Conservation (phyloP, 2,113 vertebrate species). For the Tragelaphus imberbis region DNA sequence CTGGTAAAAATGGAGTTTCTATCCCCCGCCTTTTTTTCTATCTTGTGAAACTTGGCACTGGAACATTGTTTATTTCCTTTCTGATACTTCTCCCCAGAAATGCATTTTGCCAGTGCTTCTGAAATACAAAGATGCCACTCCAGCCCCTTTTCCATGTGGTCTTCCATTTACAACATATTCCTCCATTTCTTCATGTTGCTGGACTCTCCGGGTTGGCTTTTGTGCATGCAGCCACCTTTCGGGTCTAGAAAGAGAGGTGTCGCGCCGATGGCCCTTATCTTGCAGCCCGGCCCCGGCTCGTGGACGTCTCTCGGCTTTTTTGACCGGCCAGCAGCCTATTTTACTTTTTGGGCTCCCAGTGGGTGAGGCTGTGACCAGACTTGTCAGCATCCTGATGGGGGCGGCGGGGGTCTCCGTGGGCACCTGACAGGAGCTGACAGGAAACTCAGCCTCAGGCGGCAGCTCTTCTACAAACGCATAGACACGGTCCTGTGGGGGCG, state of each 20-base stretch:
- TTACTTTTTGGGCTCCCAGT: not conserved
- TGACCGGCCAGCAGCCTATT: not conserved
- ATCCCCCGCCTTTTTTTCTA: fast-evolving
- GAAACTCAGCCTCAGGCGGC: not conserved
- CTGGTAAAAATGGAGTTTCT: not conserved
- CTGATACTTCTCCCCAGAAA: not conserved
- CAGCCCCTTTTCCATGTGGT: not conserved
- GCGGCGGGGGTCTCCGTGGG: not conserved
- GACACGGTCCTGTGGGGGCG: fast-evolving
- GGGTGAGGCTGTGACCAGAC: not conserved
- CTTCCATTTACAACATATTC: not conserved
- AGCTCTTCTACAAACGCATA: not conserved
- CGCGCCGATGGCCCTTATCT: not conserved
- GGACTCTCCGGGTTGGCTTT: not conserved
- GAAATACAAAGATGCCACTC: not conserved
- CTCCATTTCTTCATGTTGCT: not conserved
- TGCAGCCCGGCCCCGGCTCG: too few relatives aligned
- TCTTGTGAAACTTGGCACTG: not conserved
- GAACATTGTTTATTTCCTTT: not conserved
- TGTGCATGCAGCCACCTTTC: not conserved
- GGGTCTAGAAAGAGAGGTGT: not conserved
- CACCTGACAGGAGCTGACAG: not conserved
- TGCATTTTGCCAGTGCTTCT: not conserved
- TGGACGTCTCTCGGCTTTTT: not conserved
- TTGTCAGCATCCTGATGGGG: not conserved